Conservation (phyloP, 2,113 vertebrate genomes). For the Chauna torquata region DNA sequence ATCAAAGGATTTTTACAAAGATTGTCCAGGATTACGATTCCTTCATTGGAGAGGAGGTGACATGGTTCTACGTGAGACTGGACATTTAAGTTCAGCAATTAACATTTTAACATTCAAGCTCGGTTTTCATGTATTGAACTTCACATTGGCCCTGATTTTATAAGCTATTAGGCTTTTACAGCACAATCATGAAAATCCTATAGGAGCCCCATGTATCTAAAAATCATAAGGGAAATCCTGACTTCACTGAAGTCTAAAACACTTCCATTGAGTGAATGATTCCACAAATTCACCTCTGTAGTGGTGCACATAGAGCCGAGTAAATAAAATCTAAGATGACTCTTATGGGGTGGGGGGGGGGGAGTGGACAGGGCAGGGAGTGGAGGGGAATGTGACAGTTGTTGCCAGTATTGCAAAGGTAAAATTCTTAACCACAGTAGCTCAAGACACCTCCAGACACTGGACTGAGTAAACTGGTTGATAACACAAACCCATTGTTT, state of each 20-base stretch:
- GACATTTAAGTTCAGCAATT: background rate
- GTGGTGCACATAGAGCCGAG: background rate
- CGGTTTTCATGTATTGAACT: background rate
- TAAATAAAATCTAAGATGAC: background rate
- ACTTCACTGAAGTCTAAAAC: background rate
- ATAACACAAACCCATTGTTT: background rate
- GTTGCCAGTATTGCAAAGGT: background rate
- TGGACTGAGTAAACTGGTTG: background rate
- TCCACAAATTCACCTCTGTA: background rate
- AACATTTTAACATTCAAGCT: background rate
- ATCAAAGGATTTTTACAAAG: background rate
- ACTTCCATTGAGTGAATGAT: background rate
- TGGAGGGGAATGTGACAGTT: background rate
- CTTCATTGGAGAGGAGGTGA: background rate
- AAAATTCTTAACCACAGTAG: background rate
- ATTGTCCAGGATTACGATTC: background rate
- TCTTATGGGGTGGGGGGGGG: background rate
- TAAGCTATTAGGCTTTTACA: background rate
- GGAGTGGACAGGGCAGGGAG: too few species aligned
- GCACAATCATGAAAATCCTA: background rate
- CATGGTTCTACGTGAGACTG: background rate
- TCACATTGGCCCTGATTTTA: background rate
- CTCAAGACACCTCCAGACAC: background rate
- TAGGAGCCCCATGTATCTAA: background rate
- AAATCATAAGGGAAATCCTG: background rate